Percentiles rank a stretch among this genome's conserved stretches.
Evolutionary conservation across 2,113 vertebrate species (phyloP).

Genomic region (Notothenia rossii): DNA sequence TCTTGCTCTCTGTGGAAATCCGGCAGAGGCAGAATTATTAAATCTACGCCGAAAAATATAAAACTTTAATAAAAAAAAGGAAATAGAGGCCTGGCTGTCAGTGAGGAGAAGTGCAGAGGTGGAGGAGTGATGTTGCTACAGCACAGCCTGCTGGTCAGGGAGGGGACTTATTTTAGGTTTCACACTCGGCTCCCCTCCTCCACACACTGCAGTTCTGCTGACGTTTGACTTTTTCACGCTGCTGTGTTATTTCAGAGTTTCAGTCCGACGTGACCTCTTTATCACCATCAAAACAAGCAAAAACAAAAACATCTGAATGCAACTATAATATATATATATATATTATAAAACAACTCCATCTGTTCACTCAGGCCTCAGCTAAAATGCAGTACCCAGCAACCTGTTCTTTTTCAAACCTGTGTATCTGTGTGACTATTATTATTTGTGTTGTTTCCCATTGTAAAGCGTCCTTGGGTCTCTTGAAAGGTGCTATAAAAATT

Average conservation of each 20-base stretch:
- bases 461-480: no score
- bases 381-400: no score
- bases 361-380: no score
- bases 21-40: slow-evolving; percentile 44
- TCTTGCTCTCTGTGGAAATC: slow-evolving; percentile 49
- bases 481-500: no score
- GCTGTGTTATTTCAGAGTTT: slow-evolving; percentile 33
- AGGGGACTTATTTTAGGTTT: slow-evolving; percentile 15
- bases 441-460: no score
- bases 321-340: neutral
- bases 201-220: slow-evolving; percentile 41
- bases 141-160: slow-evolving; percentile 81
- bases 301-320: neutral
- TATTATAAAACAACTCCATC: no score
- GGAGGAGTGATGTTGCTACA: slow-evolving; percentile 71
- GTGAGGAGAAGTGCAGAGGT: neutral
- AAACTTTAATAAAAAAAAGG: neutral
- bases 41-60: slow-evolving; percentile 45
- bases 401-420: no score
- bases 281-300: neutral
- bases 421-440: no score
- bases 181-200: slow-evolving; percentile 43
- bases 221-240: slow-evolving; percentile 44
- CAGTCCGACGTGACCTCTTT: neutral
- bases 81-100: slow-evolving; percentile 2